These are phyloP conservation scores for Bruchidius siliquastri DNA, from an alignment of 2,888 invertebrate genomes.

Conservation along the genomic window DNA sequence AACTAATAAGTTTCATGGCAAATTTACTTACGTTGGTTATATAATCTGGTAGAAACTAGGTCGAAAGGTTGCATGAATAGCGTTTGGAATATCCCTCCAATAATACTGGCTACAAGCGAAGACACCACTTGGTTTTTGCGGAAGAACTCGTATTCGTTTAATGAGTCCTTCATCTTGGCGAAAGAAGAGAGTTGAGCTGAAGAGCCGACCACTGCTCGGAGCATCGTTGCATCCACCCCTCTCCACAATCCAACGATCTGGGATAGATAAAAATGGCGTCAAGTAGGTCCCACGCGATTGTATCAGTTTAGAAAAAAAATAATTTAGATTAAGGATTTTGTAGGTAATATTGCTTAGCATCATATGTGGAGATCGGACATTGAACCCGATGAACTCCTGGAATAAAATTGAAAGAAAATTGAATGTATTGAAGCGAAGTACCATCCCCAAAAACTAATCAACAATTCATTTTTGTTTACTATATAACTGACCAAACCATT, in stretches of 20 bases:
- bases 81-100: conserved; percentile 73
- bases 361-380: no score
- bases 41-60: conserved; percentile 81
- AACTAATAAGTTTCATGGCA: not conserved
- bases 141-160: conserved; percentile 38
- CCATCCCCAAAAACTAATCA: no score
- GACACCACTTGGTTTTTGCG: conserved; percentile 51
- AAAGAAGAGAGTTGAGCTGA: conserved; percentile 81
- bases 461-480: not conserved
- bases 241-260: conserved; percentile 65
- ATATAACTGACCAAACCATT: no score
- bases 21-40: conserved; percentile 70
- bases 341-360: no score
- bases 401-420: no score
- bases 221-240: conserved; percentile 67
- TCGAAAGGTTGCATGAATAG: conserved; percentile 82
- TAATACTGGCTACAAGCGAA: conserved; percentile 64
- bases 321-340: no score
- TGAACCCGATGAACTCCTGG: no score
- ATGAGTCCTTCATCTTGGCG: conserved; percentile 56
- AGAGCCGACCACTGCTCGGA: conserved; percentile 73
- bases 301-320: no score
- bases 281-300: no score
- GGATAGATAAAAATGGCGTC: not conserved
- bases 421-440: no score